A percentile compares a stretch with the other conserved stretches of the same genome.
Conservation (phyloP, 2,113 vertebrate species). For the Phalacrocorax aristotelis region DNA sequence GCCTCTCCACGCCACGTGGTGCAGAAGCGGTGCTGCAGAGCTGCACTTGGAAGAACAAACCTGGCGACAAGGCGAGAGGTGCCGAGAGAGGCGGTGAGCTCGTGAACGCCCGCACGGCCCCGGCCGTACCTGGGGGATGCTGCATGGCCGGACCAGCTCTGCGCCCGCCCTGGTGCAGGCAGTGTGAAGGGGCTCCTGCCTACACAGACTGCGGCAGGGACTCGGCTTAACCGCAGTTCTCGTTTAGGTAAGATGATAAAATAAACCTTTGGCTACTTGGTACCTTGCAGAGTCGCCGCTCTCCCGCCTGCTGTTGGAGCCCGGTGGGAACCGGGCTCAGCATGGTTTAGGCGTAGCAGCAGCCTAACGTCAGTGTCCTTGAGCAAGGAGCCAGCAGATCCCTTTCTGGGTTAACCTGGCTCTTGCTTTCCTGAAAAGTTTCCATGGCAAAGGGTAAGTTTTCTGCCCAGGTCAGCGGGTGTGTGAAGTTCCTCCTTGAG, state of each 20-base stretch:
- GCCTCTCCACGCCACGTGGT: rapidly evolving
- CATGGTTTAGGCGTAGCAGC: rapidly evolving
- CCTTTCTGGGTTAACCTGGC: not conserved
- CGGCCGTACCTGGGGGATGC: rapidly evolving
- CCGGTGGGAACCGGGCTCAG: not conserved
- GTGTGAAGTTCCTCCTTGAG: not conserved
- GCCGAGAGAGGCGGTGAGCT: not conserved
- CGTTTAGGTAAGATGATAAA: not conserved
- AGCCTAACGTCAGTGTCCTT: not conserved
- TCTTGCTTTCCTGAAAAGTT: not conserved
- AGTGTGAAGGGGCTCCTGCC: not conserved
- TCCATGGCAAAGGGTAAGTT: not conserved
- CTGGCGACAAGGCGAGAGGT: not conserved
- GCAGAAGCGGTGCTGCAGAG: not conserved
- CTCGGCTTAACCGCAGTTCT: not conserved
- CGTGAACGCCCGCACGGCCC: rapidly evolving
- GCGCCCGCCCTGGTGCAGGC: not conserved
- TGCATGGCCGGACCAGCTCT: rapidly evolving
- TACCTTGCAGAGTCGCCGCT: rapidly evolving
- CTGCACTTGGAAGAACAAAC: not conserved
- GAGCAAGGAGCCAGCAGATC: rapidly evolving
- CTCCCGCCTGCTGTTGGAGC: too few species aligned
- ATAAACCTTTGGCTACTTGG: not conserved
- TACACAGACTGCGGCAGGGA: not conserved
- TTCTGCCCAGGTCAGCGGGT: rapidly evolving